Evolutionary conservation across 2,888 invertebrate species (phyloP), one percentile per base, ranked within the genome.

Genomic region (Dynastes grantii): DNA sequence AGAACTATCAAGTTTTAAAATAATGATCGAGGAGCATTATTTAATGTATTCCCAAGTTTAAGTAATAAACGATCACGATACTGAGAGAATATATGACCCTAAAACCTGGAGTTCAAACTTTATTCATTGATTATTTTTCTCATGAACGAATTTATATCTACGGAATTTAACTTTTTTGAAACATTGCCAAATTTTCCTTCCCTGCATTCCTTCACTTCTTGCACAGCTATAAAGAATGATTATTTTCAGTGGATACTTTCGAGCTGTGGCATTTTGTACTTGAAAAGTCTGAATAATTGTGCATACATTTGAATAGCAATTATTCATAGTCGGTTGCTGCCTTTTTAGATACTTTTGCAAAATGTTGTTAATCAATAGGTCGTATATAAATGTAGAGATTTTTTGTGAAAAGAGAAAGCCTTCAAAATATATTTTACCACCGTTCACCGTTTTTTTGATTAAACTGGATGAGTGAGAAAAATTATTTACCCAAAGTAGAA

Each of bases 81-180:
- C 45, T 37, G 45, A 13, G 49, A 27, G 27, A 29, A 68, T 68
- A 68, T 68, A 68, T 29, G 27, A 5, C 13, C 49, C 8, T 29
- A 68, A 68, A 51, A 22, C 29, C 61, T 45, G 45, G 49, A 68
- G 29, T 68, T 68, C 51, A 32, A 13, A 49, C 61, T 63, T 45
- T 27, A 75, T 45, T 61, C 73, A 61, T 75, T 75, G 61, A 75
- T 75, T 75, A 75, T 75, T 75, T 71, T 58, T 61, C 73, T 75
- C 73, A 27, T 75, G 61, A 61, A 58, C 37, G 58, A 61, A 75
- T 75, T 75, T 75, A 63, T 75, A 75, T 27, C 45, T 27, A 61
- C 40, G 13, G 71, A 71, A 55, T 71, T 55, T 40, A 71, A 71
- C 55, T 75, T 75, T 75, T 63, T 75, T 75, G 73, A 75, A 75